Evolutionary conservation across 1,140 invertebrate species (phyloP).

Genomic region (Heliconius hewitsoni): DNA sequence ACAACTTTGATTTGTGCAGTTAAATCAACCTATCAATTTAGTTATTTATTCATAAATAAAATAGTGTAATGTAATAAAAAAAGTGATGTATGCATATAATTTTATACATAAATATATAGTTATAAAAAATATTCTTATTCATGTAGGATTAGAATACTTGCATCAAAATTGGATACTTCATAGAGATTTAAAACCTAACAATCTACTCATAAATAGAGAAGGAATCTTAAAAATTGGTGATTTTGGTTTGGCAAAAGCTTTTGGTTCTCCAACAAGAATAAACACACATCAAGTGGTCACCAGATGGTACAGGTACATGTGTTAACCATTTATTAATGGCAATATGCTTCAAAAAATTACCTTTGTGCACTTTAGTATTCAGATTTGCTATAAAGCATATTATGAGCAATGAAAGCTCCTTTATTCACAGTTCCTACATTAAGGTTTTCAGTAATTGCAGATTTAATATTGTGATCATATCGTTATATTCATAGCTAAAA

Average conservation of each 20-base stretch:
- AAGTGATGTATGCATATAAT: not conserved
- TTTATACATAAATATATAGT: no score
- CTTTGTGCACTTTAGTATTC: no score
- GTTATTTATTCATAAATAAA: no score
- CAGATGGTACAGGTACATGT: slow-evolving; percentile 90
- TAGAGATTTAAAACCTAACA: slow-evolving; percentile 99
- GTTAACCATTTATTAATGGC: not conserved
- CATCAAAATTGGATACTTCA: slow-evolving; percentile 99
- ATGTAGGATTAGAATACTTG: slow-evolving; percentile 91
- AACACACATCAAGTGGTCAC: slow-evolving; percentile 99
- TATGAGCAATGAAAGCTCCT: no score
- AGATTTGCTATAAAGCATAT: no score
- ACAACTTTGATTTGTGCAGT: no score
- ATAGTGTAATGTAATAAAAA: no score
- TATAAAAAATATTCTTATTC: slow-evolving; percentile 17
- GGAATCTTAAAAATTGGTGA: slow-evolving; percentile 98
- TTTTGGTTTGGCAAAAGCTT: slow-evolving; percentile 99
- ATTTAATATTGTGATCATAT: no score
- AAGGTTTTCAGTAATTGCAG: no score
- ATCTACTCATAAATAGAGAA: slow-evolving; percentile 95
- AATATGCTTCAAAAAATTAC: not conserved
- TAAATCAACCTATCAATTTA: no score
- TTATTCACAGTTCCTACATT: no score
- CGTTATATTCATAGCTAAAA: no score
- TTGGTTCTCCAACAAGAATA: slow-evolving; percentile 96